Evolutionary conservation across 2,113 vertebrate genomes (phyloP), one percentile per base, ranked within the genome.

Genomic region (Condylura cristata): DNA sequence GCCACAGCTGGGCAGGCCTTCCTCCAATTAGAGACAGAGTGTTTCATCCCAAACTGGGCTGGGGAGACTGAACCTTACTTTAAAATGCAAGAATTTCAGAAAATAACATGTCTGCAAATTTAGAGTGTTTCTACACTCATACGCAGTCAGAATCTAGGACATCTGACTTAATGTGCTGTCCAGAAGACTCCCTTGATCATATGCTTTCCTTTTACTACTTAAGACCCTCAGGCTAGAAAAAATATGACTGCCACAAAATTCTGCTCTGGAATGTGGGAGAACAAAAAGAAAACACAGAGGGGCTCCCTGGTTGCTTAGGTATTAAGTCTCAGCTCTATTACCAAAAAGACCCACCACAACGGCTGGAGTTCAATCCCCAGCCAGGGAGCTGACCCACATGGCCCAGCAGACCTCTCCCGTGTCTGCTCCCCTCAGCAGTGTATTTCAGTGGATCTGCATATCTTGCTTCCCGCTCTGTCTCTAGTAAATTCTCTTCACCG

Each of bases 81-180:
- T 34, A 95, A 97, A 96, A 93, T 20, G 0, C 24, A 92, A 90
- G 81, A 90, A 8, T 68, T 92, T 72, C 24, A 78, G 82, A 76
- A 93, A 95, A 95, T 22, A 51, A 34, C 61, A 78, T 14, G 1
- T 51, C 51, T 79, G 78, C 46, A 83, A 91, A 88, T 16, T 13
- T 8, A 18, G 18, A 86, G 65, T 78, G 3, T 58, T 93, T 74
- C 56, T 75, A 60, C 46, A 94, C 32, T 89, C 48, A 11, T 65
- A 51, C 84, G 37, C 0, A 90, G 30, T 65, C 53, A 84, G 90
- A 91, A 94, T 56, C 79, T 56, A 88, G 72, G 79, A 86, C 37
- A 93, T 28, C 39, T 76, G 17, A 41, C 41, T 91, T 70, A 65
- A 89, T 63, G 85, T 46, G 46, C 13, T 71, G 5, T 85, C 34